phyloP scores from a whole-genome alignment of 2,888 invertebrate genomes.

The Drosophila rellima region DNA sequence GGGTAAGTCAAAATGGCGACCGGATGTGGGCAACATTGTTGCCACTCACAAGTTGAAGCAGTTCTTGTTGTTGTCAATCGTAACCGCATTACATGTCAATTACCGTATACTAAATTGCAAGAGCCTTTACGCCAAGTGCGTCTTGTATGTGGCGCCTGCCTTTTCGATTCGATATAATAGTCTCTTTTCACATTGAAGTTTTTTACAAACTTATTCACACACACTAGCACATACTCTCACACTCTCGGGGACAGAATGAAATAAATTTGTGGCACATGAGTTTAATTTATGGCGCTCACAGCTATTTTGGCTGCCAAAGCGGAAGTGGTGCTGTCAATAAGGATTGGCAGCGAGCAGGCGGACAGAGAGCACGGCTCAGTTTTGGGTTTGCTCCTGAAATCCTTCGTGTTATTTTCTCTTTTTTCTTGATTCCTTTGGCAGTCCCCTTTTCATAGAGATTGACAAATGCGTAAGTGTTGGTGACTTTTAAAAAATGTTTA shows the following conservation, averaged over 20 bases:
- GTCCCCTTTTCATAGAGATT: constrained; percentile 72
- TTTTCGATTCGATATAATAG: constrained; percentile 54
- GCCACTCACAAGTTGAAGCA: constrained; percentile 40
- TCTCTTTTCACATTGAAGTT: constrained; percentile 63
- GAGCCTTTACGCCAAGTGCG: constrained; percentile 72
- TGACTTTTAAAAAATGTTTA: constrained; percentile 81
- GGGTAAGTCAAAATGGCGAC: constrained; percentile 60
- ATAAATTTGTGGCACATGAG: constrained; percentile 77
- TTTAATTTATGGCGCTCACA: constrained; percentile 79
- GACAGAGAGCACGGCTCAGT: constrained; percentile 32
- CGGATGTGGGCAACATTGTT: constrained; percentile 66
- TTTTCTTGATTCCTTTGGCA: constrained; percentile 26
- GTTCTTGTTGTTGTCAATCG: constrained; percentile 69
- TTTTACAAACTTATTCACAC: constrained; percentile 18
- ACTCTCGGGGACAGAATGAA: constrained; percentile 30
- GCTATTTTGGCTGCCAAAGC: constrained; percentile 81
- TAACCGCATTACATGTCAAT: constrained; percentile 81
- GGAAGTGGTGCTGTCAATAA: constrained; percentile 80
- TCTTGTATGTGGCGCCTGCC: constrained; percentile 51
- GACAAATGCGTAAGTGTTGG: constrained; percentile 80
- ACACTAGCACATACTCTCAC: constrained; percentile 25
- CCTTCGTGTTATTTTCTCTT: constrained; percentile 8
- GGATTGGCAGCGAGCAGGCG: constrained; percentile 74
- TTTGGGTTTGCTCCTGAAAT: constrained; percentile 21
- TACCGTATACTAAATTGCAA: constrained; percentile 75